Evolutionary conservation across 1,140 invertebrate genomes (phyloP).

Genomic region (Archegozetes longisetosus): DNA sequence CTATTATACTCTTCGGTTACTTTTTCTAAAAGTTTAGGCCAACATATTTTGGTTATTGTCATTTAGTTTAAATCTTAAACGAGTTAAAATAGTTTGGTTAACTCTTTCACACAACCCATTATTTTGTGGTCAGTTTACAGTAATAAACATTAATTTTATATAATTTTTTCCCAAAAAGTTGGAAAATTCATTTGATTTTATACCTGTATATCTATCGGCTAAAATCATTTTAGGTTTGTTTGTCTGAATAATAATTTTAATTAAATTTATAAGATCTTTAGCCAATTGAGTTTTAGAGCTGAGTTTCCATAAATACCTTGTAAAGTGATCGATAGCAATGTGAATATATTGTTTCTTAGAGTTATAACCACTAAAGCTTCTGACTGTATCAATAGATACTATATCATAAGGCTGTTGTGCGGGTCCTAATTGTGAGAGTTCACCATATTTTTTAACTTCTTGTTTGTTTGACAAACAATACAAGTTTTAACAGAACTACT

Average conservation of each 20-base stretch:
- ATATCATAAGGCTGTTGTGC: not conserved
- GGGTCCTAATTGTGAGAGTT: not conserved
- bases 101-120: conserved; percentile 14
- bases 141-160: conserved; percentile 2
- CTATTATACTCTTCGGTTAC: conserved; percentile 2
- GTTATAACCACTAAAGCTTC: not conserved
- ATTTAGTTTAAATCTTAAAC: conserved; percentile 13
- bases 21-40: not conserved
- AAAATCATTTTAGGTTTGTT: conserved; percentile 4
- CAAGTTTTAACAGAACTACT: not conserved
- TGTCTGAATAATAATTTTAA: not conserved
- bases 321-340: conserved; percentile 8
- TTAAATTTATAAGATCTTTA: conserved; percentile 6
- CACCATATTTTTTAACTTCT: not conserved
- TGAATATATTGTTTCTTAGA: conserved; percentile 3
- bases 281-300: conserved; percentile 4
- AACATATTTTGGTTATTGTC: not conserved
- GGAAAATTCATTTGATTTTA: not conserved
- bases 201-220: not conserved
- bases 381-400: conserved; percentile 2
- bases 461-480: not conserved
- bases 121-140: not conserved
- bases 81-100: conserved; percentile 1
- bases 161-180: not conserved
- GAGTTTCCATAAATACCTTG: not conserved